A percentile compares a stretch with the other conserved stretches of the same genome.
These are phyloP conservation scores for Antheraea assamensis DNA, from an alignment of 2,888 invertebrate species.

Conservation along the genomic window DNA sequence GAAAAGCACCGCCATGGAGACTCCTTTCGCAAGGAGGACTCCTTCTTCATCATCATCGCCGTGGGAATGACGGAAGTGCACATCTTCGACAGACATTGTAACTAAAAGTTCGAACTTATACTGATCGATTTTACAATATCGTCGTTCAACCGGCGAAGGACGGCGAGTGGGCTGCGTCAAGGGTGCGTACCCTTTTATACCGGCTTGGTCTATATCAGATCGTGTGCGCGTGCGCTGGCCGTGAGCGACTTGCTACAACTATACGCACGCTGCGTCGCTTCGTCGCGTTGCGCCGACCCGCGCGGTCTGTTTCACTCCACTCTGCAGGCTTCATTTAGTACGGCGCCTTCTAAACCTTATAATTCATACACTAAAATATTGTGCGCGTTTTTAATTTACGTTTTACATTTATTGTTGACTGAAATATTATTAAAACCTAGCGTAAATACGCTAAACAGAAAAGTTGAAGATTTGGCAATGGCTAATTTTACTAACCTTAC, in stretches of 20 bases:
- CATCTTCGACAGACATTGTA: conserved; percentile 43
- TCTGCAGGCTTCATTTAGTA: conserved; percentile 54
- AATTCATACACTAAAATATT: conserved; percentile 9
- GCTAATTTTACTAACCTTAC: too few relatives aligned
- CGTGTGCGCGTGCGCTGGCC: conserved; percentile 67
- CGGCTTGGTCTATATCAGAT: conserved; percentile 50
- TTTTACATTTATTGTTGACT: too few relatives aligned
- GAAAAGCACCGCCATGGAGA: conserved; percentile 90
- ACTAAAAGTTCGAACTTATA: conserved; percentile 26
- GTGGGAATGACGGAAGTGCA: conserved; percentile 41
- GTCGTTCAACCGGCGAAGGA: conserved; percentile 29
- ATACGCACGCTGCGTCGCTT: conserved; percentile 39
- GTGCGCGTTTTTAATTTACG: conserved; percentile 3
- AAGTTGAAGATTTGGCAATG: too few relatives aligned
- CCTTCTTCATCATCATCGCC: conserved; percentile 57
- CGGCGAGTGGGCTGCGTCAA: conserved; percentile 45
- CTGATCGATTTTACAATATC: conserved; percentile 25
- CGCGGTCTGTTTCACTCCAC: conserved; percentile 51
- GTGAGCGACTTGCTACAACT: conserved; percentile 65
- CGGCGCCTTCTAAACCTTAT: conserved; percentile 54
- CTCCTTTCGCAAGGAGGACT: conserved; percentile 87
- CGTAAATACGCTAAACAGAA: too few relatives aligned
- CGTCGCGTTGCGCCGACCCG: conserved; percentile 37
- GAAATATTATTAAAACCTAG: too few relatives aligned
- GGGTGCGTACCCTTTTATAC: conserved; percentile 66